Evolutionary conservation across 2,113 vertebrate species (phyloP).

Genomic region (Oncorhynchus clarkii): DNA sequence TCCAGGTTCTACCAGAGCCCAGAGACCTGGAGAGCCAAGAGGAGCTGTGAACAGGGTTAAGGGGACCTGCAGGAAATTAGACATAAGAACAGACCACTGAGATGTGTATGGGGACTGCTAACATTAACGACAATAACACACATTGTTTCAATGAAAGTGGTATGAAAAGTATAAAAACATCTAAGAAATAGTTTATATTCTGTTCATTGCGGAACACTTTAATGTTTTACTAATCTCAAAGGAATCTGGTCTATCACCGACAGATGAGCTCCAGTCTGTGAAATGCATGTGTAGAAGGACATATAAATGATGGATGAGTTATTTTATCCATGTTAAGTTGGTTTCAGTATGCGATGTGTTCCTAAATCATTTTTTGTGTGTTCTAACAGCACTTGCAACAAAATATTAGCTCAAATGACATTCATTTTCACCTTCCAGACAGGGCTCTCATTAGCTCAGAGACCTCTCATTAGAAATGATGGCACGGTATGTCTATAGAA

Average conservation of each 20-base stretch:
- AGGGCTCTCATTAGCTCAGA: neutral
- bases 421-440: too few species aligned
- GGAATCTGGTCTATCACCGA: neutral
- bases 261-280: neutral
- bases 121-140: neutral
- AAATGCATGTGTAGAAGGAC: neutral
- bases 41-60: slow-evolving; percentile 24
- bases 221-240: neutral
- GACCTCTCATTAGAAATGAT: neutral
- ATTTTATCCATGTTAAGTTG: neutral
- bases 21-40: slow-evolving; percentile 37
- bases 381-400: neutral
- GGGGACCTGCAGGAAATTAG: slow-evolving; percentile 2
- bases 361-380: neutral
- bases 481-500: neutral
- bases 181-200: neutral
- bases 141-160: neutral
- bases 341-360: neutral
- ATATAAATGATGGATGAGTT: neutral
- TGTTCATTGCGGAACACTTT: neutral
- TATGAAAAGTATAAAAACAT: neutral
- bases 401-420: too few species aligned
- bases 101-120: neutral
- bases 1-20: slow-evolving; percentile 56
- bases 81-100: neutral